Conservation (phyloP, 1,140 invertebrate genomes). For the Drosophila sucinea region DNA sequence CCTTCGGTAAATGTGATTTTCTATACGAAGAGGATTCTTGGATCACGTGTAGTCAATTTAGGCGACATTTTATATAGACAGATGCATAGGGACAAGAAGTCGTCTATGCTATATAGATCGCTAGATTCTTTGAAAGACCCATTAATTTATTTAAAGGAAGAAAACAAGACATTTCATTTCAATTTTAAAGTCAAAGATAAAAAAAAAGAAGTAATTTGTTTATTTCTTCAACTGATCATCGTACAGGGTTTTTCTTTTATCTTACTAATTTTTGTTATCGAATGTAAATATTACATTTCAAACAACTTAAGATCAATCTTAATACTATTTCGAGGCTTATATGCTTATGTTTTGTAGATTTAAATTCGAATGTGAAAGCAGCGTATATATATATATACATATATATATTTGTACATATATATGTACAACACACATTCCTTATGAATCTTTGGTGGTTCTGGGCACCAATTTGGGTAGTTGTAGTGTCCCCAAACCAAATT, state of each 20-base stretch:
- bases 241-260: background rate
- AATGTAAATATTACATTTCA: constrained; percentile 18
- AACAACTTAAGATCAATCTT: constrained; percentile 1
- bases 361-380: constrained; percentile 23
- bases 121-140: too few species aligned
- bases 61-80: too few species aligned
- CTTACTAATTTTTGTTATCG: constrained; percentile 6
- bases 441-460: constrained; percentile 36
- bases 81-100: too few species aligned
- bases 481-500: constrained; percentile 19
- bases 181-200: background rate
- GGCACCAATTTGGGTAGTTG: constrained; percentile 48
- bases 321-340: constrained; percentile 1
- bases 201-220: background rate
- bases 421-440: constrained; percentile 11
- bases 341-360: background rate
- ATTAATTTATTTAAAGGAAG: too few species aligned
- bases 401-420: too few species aligned
- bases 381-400: background rate
- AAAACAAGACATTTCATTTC: background rate
- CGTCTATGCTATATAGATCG: too few species aligned
- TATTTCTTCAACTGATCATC: background rate
- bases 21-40: too few species aligned
- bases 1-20: too few species aligned
- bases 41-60: too few species aligned